Evolutionary conservation across 2,113 vertebrate genomes (phyloP).

Genomic region (Sphaerodactylus townsendi): DNA sequence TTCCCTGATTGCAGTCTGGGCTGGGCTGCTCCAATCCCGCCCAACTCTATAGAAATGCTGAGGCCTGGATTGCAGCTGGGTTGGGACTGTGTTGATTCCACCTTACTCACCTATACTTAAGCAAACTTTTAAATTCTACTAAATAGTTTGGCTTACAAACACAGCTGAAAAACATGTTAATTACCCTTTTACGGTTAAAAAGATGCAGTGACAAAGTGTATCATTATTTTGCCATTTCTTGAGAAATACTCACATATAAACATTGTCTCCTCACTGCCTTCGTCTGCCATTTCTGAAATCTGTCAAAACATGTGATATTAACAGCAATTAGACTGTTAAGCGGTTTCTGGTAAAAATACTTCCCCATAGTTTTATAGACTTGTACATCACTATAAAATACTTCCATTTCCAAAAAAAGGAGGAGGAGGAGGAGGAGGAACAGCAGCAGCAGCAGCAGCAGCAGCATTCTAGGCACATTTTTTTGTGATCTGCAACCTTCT

Average conservation of each 20-base stretch:
- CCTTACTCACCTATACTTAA: background rate
- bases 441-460: too few relatives aligned
- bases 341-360: background rate
- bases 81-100: too few relatives aligned
- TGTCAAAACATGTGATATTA: conserved; percentile 51
- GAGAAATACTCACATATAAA: conserved; percentile 87
- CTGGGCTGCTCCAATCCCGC: too few relatives aligned
- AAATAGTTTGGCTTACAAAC: conserved; percentile 8
- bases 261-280: conserved; percentile 78
- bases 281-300: conserved; percentile 82
- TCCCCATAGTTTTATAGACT: background rate
- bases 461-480: background rate
- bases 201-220: background rate
- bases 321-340: conserved; percentile 22
- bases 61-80: too few relatives aligned
- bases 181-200: background rate
- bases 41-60: too few relatives aligned
- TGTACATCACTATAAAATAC: background rate
- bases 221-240: rapidly evolving
- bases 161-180: conserved; percentile 7
- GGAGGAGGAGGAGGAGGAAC: too few relatives aligned
- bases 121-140: background rate
- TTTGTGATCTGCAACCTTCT: background rate
- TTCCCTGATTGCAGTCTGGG: too few relatives aligned
- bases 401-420: background rate